phyloP scores from a whole-genome alignment of 2,888 invertebrate species.

The Sclerodermus sp. region DNA sequence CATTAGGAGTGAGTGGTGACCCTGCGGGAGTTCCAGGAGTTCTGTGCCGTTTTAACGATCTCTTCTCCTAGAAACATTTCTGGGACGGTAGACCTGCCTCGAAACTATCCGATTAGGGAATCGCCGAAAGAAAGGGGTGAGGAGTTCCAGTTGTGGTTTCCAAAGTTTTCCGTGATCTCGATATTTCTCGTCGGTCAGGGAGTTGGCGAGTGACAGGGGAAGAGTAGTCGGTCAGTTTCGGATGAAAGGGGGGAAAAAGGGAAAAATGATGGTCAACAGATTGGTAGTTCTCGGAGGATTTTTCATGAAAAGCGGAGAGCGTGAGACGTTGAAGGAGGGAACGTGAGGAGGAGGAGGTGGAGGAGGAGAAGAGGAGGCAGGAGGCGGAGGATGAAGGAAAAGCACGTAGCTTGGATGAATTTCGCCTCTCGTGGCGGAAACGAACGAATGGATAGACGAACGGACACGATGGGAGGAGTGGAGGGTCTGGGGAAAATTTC shows the following conservation, averaged over 20 bases:
- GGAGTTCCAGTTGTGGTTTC: neutral
- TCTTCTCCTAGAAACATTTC: too few relatives aligned
- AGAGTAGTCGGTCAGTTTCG: neutral
- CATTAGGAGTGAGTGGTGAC: too few relatives aligned
- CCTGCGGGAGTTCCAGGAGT: too few relatives aligned
- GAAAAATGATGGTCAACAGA: too few relatives aligned
- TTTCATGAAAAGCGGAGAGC: neutral
- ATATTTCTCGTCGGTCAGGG: neutral
- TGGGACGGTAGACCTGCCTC: too few relatives aligned
- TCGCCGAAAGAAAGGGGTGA: neutral
- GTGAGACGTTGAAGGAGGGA: too few relatives aligned
- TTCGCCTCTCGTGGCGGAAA: conserved; percentile 4
- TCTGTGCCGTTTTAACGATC: too few relatives aligned
- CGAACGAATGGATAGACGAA: neutral
- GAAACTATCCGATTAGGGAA: too few relatives aligned
- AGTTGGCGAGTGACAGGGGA: neutral
- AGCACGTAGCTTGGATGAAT: conserved; percentile 19
- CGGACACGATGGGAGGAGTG: too few relatives aligned
- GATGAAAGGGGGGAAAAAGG: neutral
- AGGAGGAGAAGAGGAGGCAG: neutral
- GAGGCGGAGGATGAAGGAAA: neutral
- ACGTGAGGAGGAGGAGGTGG: neutral
- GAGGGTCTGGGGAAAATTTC: too few relatives aligned
- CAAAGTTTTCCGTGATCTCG: neutral
- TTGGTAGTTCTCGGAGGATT: neutral